phyloP scores from a whole-genome alignment of 2,888 invertebrate genomes.

The Chloroclystis v-ata region DNA sequence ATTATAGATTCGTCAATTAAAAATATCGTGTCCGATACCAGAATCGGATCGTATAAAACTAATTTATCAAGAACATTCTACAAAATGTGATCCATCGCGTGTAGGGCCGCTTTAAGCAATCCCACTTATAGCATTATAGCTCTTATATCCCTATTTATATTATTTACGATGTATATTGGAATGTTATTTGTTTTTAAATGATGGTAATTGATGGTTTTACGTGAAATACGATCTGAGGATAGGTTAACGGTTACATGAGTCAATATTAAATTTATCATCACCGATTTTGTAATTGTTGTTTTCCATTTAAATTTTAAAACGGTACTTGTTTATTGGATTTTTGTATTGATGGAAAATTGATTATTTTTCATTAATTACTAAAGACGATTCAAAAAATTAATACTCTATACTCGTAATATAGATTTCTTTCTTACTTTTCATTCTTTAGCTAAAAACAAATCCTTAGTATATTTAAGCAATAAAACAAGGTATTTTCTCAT shows the following conservation, averaged over 20 bases:
- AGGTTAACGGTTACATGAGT: constrained; percentile 3
- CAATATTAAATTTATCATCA: background rate
- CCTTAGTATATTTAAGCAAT: background rate
- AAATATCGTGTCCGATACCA: background rate
- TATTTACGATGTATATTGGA: constrained; percentile 20
- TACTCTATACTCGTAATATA: too few relatives aligned
- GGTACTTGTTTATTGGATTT: too few relatives aligned
- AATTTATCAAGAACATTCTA: constrained; percentile 19
- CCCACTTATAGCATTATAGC: constrained; percentile 14
- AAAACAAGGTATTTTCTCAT: constrained; percentile 31
- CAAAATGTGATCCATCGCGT: constrained; percentile 21
- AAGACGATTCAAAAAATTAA: too few relatives aligned
- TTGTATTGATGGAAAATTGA: too few relatives aligned
- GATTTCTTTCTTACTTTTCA: background rate
- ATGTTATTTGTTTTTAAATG: constrained; percentile 28
- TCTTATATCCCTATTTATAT: constrained; percentile 18
- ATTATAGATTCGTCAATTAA: too few relatives aligned
- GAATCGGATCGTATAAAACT: background rate
- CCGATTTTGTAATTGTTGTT: background rate
- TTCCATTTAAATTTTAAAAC: too few relatives aligned
- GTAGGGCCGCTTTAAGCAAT: constrained; percentile 16
- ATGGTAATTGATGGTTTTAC: constrained; percentile 18
- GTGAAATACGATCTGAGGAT: constrained; percentile 2
- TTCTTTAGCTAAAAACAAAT: constrained; percentile 28
- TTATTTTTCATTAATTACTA: too few relatives aligned